A percentile compares a stretch with the other conserved stretches of the same genome.
These are phyloP conservation scores for Aplysia californica DNA, from an alignment of 1,140 invertebrate species.

Conservation along the genomic window DNA sequence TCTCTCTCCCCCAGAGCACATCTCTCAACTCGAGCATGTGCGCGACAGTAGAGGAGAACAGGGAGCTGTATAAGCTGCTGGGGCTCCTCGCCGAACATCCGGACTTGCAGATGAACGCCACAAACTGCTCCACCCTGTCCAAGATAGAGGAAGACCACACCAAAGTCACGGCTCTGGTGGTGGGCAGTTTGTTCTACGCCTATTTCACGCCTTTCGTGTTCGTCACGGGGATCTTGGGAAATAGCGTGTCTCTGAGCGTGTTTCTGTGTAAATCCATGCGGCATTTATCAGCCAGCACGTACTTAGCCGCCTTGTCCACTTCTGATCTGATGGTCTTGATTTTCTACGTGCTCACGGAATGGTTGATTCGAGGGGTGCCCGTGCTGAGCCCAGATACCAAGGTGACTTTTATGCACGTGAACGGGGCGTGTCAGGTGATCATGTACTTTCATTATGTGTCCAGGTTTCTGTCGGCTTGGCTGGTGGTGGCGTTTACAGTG, in stretches of 20 bases:
- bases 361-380: conserved; percentile 41
- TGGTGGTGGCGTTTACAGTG: conserved; percentile 60
- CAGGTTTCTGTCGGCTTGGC: conserved; percentile 60
- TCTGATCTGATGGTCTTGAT: conserved; percentile 52
- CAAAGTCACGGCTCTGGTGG: background rate
- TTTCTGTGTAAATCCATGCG: conserved; percentile 55
- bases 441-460: conserved; percentile 52
- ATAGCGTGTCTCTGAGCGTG: conserved; percentile 51
- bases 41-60: background rate
- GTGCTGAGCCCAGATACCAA: background rate
- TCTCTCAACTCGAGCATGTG: background rate
- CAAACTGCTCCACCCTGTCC: background rate
- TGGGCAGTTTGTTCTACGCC: too few relatives aligned
- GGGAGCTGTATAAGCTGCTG: background rate
- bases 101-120: background rate
- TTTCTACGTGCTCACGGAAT: conserved; percentile 56
- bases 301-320: conserved; percentile 53
- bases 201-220: conserved; percentile 31
- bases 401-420: conserved; percentile 39
- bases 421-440: conserved; percentile 54
- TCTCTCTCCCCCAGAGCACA: too few relatives aligned
- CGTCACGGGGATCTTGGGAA: conserved; percentile 52
- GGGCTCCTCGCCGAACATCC: background rate
- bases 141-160: background rate
- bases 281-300: conserved; percentile 50